Evolutionary conservation across 2,797 vertebrate species (phyloP).

Genomic region (Crocodylus rhombifer): DNA sequence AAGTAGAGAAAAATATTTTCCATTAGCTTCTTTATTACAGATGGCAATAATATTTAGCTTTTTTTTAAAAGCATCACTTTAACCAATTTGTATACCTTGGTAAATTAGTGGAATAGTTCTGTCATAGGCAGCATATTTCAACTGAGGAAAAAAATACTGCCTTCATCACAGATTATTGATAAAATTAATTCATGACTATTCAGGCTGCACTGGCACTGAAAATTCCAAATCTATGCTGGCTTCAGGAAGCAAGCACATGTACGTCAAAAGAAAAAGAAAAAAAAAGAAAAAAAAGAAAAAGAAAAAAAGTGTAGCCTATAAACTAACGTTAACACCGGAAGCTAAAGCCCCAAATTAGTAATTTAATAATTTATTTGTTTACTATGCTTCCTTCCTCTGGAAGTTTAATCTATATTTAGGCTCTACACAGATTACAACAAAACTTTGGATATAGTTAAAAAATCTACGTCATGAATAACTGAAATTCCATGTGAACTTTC

Average conservation of each 20-base stretch:
- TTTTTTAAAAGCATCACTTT: not conserved
- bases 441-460: not conserved
- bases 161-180: not conserved
- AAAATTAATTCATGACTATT: not conserved
- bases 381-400: not conserved
- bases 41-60: not conserved
- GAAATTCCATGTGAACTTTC: not conserved
- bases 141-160: not conserved
- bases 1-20: not conserved
- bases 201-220: slow-evolving; percentile 8
- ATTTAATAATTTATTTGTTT: not conserved
- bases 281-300: not conserved
- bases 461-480: not conserved
- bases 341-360: not conserved
- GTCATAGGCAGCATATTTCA: not conserved
- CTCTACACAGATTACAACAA: not conserved
- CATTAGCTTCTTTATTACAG: not conserved
- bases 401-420: not conserved
- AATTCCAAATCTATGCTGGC: not conserved
- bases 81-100: not conserved
- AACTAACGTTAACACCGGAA: not conserved
- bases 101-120: not conserved
- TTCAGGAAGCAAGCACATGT: not conserved
- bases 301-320: not conserved
- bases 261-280: not conserved